Conservation (phyloP, 2,888 invertebrate species). For the Drosophila nigricruria region DNA sequence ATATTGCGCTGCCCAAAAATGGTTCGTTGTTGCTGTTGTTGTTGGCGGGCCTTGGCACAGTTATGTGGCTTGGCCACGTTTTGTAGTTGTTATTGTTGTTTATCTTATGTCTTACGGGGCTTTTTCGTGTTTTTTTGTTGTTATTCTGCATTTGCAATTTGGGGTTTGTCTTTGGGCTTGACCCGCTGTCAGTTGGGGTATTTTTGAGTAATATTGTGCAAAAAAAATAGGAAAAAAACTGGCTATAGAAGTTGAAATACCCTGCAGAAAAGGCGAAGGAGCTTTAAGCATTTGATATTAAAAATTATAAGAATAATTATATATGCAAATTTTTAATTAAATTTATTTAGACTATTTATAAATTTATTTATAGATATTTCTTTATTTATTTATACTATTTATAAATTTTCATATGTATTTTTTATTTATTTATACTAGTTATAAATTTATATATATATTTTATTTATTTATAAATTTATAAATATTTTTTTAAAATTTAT, state of each 20-base stretch:
- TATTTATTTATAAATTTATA: no score
- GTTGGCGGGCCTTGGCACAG: slow-evolving; percentile 71
- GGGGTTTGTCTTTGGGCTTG: slow-evolving; percentile 41
- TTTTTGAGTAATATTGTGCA: background rate
- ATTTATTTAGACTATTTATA: background rate
- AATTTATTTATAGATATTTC: no score
- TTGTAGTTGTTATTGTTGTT: slow-evolving; percentile 38
- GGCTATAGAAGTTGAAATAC: background rate
- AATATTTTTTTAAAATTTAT: no score
- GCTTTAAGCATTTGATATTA: background rate
- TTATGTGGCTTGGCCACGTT: slow-evolving; percentile 69
- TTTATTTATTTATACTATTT: background rate
- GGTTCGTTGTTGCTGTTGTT: slow-evolving; percentile 36
- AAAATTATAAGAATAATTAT: background rate
- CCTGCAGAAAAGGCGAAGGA: background rate
- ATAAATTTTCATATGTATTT: background rate
- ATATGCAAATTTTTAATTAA: background rate
- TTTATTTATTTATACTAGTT: no score
- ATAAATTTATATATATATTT: no score
- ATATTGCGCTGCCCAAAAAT: slow-evolving; percentile 57
- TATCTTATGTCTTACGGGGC: slow-evolving; percentile 35
- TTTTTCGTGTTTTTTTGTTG: slow-evolving; percentile 12
- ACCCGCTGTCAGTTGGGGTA: slow-evolving; percentile 24
- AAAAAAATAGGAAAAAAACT: background rate
- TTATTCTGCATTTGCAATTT: slow-evolving; percentile 38